Evolutionary conservation across 2,113 vertebrate species (phyloP).

Genomic region (Eleginops maclovinus): DNA sequence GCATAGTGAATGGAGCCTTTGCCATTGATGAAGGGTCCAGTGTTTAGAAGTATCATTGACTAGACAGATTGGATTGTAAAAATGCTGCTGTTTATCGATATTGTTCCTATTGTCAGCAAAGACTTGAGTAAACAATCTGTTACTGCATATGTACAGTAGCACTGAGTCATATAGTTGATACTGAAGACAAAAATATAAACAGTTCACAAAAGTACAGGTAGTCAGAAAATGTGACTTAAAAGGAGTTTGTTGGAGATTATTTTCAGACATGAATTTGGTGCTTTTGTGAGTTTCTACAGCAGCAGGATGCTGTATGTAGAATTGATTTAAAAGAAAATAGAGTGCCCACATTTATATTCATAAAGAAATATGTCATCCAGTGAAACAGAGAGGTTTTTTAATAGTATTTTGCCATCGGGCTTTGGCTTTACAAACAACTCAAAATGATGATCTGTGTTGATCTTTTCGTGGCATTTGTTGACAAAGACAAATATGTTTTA

Average conservation of each 20-base stretch:
- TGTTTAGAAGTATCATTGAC: no score
- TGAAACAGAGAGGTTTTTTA: constrained; percentile 6
- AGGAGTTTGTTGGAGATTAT: background rate
- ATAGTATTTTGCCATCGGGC: background rate
- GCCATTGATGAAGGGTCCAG: no score
- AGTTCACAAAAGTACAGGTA: background rate
- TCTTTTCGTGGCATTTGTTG: background rate
- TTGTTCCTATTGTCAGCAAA: no score
- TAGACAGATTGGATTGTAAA: no score
- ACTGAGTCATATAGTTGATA: background rate
- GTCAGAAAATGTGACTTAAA: background rate
- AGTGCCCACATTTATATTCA: constrained; percentile 10
- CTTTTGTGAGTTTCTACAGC: constrained; percentile 6
- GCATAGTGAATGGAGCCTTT: no score
- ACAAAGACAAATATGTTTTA: background rate
- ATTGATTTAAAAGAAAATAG: constrained; percentile 15
- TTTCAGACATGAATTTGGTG: constrained; percentile 11
- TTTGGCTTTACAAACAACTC: background rate
- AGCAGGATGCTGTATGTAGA: constrained; percentile 2
- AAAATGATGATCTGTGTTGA: background rate
- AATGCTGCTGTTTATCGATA: no score
- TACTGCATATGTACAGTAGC: background rate
- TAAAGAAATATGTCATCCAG: constrained; percentile 11
- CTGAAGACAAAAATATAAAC: background rate
- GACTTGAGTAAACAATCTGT: background rate